These are phyloP conservation scores for Cordilura impudica DNA, from an alignment of 2,888 invertebrate genomes.

Conservation along the genomic window DNA sequence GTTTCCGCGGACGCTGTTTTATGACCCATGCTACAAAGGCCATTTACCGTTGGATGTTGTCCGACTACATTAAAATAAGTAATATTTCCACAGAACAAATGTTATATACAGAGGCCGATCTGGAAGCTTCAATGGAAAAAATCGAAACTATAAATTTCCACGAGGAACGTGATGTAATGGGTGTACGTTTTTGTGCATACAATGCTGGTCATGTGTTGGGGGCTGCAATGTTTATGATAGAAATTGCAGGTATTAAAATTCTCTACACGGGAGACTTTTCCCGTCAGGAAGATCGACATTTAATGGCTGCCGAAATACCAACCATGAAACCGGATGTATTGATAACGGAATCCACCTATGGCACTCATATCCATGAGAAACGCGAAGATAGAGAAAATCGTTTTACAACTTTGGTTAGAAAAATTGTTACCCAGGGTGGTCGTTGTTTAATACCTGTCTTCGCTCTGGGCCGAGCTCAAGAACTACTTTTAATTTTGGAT, in stretches of 20 bases:
- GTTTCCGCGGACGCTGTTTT: constrained; percentile 97
- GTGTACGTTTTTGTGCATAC: constrained; percentile 98
- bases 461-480: constrained; percentile 98
- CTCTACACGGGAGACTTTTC: constrained; percentile 99
- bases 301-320: constrained; percentile 99
- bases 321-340: constrained; percentile 97
- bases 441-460: constrained; percentile 99
- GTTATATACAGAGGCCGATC: constrained; percentile 97
- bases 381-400: constrained; percentile 96
- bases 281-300: constrained; percentile 97
- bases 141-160: constrained; percentile 99
- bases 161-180: constrained; percentile 97
- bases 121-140: constrained; percentile 98
- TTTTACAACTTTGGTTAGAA: constrained; percentile 95
- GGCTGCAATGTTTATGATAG: constrained; percentile 99
- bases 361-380: constrained; percentile 99
- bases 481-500: constrained; percentile 94
- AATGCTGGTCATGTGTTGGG: constrained; percentile 99
- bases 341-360: constrained; percentile 99
- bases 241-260: constrained; percentile 98
- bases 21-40: constrained; percentile 99
- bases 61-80: constrained; percentile 99
- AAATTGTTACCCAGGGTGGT: constrained; percentile 98
- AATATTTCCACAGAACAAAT: constrained; percentile 98
- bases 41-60: constrained; percentile 98